Base-by-base conservation (phyloP, 2,113 vertebrate genomes). In the Ciconia stormi region DNA sequence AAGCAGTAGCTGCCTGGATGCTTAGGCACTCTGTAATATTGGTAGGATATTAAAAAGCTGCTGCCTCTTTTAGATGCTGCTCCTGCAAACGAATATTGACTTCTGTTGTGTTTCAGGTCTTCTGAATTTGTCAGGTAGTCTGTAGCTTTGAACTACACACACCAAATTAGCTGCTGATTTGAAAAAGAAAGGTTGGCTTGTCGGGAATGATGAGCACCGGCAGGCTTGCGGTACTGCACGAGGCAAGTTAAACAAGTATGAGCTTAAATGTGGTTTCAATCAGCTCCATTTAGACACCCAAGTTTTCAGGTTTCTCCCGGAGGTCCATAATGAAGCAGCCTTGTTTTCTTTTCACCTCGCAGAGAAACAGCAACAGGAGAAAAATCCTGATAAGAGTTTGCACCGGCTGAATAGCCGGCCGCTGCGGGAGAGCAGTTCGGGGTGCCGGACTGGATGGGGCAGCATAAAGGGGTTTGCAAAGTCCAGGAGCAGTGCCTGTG, bases 401-500 rank as follows among this genome's bases (percentile, higher is more conserved):
- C 30, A 3, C 5, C 0, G 4, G 23, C 52, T 32, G 47, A 71
- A 27, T 23, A 58, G 53, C 19, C 2, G 6, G 63, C 19, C 0
- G 7, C 15, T 12, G 72, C 7, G 0, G 72, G 50, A 73, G 58
- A 53, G 59, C 25, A 5, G 0, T 18, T 36, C 0, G 14, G 73
- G 74, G 50, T 4, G 71, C 9, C 0, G 50, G 61, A 13, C 7
- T 8, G 56, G 56, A 71, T 4, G 13, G 53, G 66, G 67, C 32
- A 50, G n/a, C 2, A 0, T 1, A 1, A 7, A n/a, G 80, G 50
- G 1, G 11, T 21, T 27, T 29, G 59, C 25, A 1, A 5, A 49
- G 17, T 29, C 9, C 2, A 40, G 38, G 65, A 65, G 25, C 16
- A 11, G 36, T 38, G 73, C 44, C 34, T 3, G 1, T 13, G 65